Evolutionary conservation across 1,140 invertebrate genomes (phyloP), one percentile per base, ranked within the genome.

Genomic region (Maniola jurtina): DNA sequence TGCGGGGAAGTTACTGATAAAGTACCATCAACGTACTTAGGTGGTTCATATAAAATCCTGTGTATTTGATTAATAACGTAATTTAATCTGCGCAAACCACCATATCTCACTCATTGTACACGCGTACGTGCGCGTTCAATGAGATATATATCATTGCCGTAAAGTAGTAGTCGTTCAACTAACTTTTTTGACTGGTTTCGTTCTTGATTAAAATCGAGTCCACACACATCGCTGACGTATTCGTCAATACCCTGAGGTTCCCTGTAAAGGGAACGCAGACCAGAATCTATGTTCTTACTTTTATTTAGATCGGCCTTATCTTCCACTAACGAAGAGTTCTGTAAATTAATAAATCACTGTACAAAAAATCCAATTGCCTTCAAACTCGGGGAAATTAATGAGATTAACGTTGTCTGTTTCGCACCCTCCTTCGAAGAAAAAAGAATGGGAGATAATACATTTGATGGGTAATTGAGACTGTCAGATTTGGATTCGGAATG

Each of bases 221-320:
- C 77, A 15, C 70, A 73, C 11, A 69, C 68, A 47, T 72, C 75
- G 47, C 81, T 83, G 13, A 68, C 60, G 55, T 76, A 79, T 56
- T 79, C 80, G 54, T 77, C 77, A 3, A 72, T 77, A 1, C 68
- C 75, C 35, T 78, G 79, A 0, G 73, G 77, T 35, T 80, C 76
- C 62, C 86, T 86, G 61, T 81, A 88, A 34, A 86, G 62, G 5
- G 84, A 86, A 50, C 77, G 80, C 1, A 86, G 55, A 56, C 84
- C 85, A 9, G 73, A 69, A 54, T 78, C 80, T 57, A 74, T 64
- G 45, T 70, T 68, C 50, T 55, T 75, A 54, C 54, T 73, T 59
- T 64, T 79, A 33, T 80, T 71, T 13, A 60, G 62, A 13, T 64
- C 52, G 14, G 64, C 67, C 45, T 76, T 78, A 16, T 61, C 71